phyloP scores from a whole-genome alignment of 2,888 invertebrate genomes.

The Conchocele bisecta region DNA sequence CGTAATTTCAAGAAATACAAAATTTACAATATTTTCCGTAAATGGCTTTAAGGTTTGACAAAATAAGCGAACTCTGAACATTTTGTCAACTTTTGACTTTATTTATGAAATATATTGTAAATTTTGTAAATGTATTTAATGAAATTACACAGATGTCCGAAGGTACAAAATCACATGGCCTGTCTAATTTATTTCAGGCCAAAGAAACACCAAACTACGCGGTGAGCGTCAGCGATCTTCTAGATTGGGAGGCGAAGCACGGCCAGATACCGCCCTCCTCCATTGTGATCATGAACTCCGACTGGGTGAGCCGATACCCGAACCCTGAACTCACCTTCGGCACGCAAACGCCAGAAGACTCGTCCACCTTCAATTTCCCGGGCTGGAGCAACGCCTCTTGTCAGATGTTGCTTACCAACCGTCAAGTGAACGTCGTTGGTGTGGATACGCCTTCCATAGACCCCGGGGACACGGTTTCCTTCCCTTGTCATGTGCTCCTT shows the following conservation, averaged over 20 bases:
- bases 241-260: conserved; percentile 79
- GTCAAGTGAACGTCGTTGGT: conserved; percentile 85
- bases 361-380: conserved; percentile 46
- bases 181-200: too few relatives aligned
- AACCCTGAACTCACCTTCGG: conserved; percentile 54
- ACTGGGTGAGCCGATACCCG: conserved; percentile 77
- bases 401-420: conserved; percentile 85
- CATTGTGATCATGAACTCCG: conserved; percentile 82
- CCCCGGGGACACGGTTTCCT: too few relatives aligned
- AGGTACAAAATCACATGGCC: too few relatives aligned
- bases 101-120: too few relatives aligned
- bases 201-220: conserved; percentile 50
- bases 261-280: conserved; percentile 82
- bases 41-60: too few relatives aligned
- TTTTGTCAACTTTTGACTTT: too few relatives aligned
- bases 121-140: too few relatives aligned
- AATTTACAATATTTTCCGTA: too few relatives aligned
- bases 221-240: conserved; percentile 78
- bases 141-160: too few relatives aligned
- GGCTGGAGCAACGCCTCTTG: conserved; percentile 84
- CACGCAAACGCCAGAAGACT: conserved; percentile 17
- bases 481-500: too few relatives aligned
- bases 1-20: too few relatives aligned
- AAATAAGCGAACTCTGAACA: too few relatives aligned
- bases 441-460: conserved; percentile 87